Conservation (phyloP, 1,140 invertebrate genomes). For the Drosophila pectinifera region DNA sequence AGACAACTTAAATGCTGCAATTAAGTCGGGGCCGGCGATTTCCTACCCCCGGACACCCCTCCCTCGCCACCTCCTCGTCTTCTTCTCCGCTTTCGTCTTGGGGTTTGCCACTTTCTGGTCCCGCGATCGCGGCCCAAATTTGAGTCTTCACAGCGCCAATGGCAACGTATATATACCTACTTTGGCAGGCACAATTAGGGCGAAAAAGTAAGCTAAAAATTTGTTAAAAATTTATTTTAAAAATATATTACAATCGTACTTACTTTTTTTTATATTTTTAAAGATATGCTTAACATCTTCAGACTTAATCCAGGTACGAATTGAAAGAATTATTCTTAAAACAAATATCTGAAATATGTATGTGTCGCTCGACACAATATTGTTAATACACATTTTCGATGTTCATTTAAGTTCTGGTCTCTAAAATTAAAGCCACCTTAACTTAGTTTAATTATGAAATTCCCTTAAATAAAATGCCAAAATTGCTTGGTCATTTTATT, state of each 20-base stretch:
- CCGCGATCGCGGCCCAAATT: constrained; percentile 71
- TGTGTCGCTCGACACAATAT: no score
- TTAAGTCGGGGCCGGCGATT: constrained; percentile 70
- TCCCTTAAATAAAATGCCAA: no score
- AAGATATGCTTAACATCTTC: no score
- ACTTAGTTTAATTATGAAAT: no score
- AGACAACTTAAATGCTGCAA: constrained; percentile 85
- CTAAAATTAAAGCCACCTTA: no score
- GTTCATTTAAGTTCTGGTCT: no score
- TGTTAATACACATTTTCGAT: no score
- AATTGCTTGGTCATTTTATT: no score
- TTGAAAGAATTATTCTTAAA: no score
- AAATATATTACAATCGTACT: background rate
- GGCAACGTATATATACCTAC: constrained; percentile 47
- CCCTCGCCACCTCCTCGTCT: background rate
- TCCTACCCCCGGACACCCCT: constrained; percentile 18
- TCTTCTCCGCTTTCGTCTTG: constrained; percentile 5
- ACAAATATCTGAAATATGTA: no score
- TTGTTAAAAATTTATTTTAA: background rate
- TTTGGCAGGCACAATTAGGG: constrained; percentile 11
- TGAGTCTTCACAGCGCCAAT: constrained; percentile 68
- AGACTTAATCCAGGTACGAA: no score
- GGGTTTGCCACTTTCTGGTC: constrained; percentile 35
- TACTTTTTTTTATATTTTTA: background rate
- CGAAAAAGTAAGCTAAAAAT: background rate